Evolutionary conservation across 2,797 vertebrate genomes (phyloP).

Genomic region (Oophaga sylvatica): DNA sequence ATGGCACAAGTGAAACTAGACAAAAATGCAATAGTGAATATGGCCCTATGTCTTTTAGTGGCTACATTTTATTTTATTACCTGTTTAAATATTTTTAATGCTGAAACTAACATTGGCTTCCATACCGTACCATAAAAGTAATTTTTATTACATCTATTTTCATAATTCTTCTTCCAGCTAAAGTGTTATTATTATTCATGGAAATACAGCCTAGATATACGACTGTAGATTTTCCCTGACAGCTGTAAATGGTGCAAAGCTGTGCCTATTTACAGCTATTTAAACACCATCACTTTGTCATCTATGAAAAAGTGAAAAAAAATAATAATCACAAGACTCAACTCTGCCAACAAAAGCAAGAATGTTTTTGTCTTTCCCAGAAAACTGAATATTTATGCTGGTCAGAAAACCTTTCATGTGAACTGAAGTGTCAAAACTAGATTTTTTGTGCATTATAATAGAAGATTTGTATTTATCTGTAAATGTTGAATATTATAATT

Average conservation of each 20-base stretch:
- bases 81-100: not conserved
- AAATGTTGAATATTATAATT: conserved; percentile 57
- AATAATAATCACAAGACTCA: conserved; percentile 49
- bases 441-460: conserved; percentile 49
- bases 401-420: conserved; percentile 50
- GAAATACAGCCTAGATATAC: not conserved
- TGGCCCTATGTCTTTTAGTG: not conserved
- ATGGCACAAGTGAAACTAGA: too few relatives aligned
- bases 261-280: conserved; percentile 47
- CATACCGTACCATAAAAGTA: not conserved
- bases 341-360: conserved; percentile 27
- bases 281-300: conserved; percentile 36
- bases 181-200: conserved; percentile 19
- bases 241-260: conserved; percentile 49
- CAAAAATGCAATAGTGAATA: not conserved
- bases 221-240: conserved; percentile 38
- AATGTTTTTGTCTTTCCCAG: conserved; percentile 47
- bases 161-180: not conserved
- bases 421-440: conserved; percentile 56
- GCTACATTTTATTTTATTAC: not conserved
- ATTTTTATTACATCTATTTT: conserved; percentile 15
- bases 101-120: not conserved
- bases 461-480: conserved; percentile 43
- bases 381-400: conserved; percentile 56
- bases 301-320: not conserved